Conservation (phyloP, 1,140 invertebrate genomes). For the Sesamia nonagrioides region DNA sequence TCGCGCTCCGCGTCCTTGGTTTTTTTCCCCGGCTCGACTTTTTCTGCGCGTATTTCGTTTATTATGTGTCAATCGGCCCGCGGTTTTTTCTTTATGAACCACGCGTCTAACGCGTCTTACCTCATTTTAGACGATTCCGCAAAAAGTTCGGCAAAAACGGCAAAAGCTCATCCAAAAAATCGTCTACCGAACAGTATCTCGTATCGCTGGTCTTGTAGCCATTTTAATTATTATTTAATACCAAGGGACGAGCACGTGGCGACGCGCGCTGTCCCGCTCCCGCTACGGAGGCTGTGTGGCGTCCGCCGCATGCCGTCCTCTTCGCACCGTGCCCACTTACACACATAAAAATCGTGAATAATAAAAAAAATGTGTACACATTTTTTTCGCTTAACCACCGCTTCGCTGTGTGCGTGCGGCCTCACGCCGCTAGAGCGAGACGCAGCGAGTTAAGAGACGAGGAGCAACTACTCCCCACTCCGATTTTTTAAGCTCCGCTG, state of each 20-base stretch:
- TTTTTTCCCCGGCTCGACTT: slow-evolving; percentile 85
- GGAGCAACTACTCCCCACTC: slow-evolving; percentile 75
- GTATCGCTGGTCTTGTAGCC: slow-evolving; percentile 85
- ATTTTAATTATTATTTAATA: slow-evolving; percentile 88
- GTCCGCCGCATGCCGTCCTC: slow-evolving; percentile 64
- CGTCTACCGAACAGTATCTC: slow-evolving; percentile 85
- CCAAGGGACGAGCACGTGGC: slow-evolving; percentile 86
- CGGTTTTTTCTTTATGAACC: slow-evolving; percentile 63
- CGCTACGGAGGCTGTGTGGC: slow-evolving; percentile 47
- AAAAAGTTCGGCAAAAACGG: slow-evolving; percentile 82
- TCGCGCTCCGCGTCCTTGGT: slow-evolving; percentile 82
- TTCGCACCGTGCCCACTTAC: slow-evolving; percentile 84
- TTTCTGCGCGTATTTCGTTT: slow-evolving; percentile 83
- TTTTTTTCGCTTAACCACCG: slow-evolving; percentile 86
- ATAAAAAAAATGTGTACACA: slow-evolving; percentile 87
- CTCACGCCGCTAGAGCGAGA: slow-evolving; percentile 81
- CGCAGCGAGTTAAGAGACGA: slow-evolving; percentile 66
- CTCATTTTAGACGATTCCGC: slow-evolving; percentile 74
- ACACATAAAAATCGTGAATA: slow-evolving; percentile 87
- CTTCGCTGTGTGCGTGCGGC: slow-evolving; percentile 79
- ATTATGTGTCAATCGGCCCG: slow-evolving; percentile 82
- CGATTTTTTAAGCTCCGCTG: slow-evolving; percentile 84
- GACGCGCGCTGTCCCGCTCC: slow-evolving; percentile 71
- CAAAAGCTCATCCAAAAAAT: slow-evolving; percentile 85
- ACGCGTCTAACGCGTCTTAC: slow-evolving; percentile 63